These are phyloP conservation scores for Paratrypauchen microcephalus DNA, from an alignment of 2,797 vertebrate species.

Conservation along the genomic window DNA sequence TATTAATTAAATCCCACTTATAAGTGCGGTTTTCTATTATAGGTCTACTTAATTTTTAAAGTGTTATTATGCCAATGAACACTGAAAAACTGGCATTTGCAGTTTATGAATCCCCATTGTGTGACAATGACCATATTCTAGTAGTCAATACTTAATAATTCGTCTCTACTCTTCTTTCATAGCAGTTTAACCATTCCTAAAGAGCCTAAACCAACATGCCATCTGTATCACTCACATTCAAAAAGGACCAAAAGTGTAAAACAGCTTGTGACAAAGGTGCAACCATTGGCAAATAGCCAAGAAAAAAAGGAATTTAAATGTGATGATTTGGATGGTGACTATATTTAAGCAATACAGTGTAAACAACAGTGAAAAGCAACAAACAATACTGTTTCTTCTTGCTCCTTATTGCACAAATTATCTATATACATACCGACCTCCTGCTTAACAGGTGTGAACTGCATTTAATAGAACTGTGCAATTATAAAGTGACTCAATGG, in stretches of 20 bases:
- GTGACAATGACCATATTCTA: not conserved
- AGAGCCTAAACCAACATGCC: not conserved
- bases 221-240: not conserved
- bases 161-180: too few relatives aligned
- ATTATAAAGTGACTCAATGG: constrained; percentile 36
- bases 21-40: too few relatives aligned
- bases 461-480: constrained; percentile 40
- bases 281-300: constrained; percentile 28
- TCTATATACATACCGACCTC: constrained; percentile 49
- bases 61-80: too few relatives aligned
- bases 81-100: not conserved
- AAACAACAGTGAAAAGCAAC: constrained; percentile 61
- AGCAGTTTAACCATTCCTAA: not conserved
- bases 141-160: too few relatives aligned
- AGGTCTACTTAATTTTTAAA: too few relatives aligned
- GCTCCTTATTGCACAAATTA: constrained; percentile 65
- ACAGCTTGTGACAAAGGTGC: not conserved
- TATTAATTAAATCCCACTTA: too few relatives aligned
- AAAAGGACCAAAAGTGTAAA: not conserved
- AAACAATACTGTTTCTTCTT: constrained; percentile 50
- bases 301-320: constrained; percentile 37
- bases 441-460: constrained; percentile 60
- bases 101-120: not conserved
- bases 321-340: constrained; percentile 48
- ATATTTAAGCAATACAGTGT: constrained; percentile 61